Evolutionary conservation across 64 coral and sea anemone genomes (phyloP), one percentile per base, ranked within the genome.

Genomic region (Actinia tenebrosa): DNA sequence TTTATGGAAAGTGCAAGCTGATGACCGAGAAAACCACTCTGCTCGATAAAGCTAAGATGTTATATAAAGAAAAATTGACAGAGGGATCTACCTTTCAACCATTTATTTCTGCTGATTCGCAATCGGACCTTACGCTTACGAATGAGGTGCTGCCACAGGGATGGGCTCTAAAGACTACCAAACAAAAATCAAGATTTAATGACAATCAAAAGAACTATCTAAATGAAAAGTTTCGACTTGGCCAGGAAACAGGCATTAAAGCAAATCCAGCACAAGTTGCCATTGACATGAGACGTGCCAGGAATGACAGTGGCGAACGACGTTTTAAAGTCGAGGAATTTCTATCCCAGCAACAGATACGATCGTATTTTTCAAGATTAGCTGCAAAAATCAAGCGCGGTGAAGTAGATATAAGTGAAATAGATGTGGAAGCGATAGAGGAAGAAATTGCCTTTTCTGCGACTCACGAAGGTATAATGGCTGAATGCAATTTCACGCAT

Each of bases 1-100:
- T 78, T 54, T 84, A 88, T 93, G 91, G 81, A 45, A 91, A 91
- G 64, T 91, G 89, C 63, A 68, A 71, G 58, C 86, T 86, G 83
- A 20, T 78, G 43, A 66, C 86, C 58, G 90, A 91, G 68, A 91
- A 79, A 80, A 87, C 85, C 82, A 86, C 63, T 23, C 45, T 81
- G 81, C 53, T 89, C 16, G 83, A 93, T 63, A 69, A 89, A 43
- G 92, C 92, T 61, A 93, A 87, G 63, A 61, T 83, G 10, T 47
- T 89, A 45, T 89, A 83, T 26, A 45, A 80, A 52, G 43, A 80
- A 45, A 80, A 80, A 9, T 60, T 64, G 83, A 84, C 45, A 25
- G 43, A 83, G 18, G 37, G 81, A 47, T 52, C 81, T 44, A 44
- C 81, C 22, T n/a, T 46, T 44, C 45, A 52, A 53, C 81, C 54